These are phyloP conservation scores for Puntigrus tetrazona DNA, from an alignment of 2,113 vertebrate species.

Conservation along the genomic window DNA sequence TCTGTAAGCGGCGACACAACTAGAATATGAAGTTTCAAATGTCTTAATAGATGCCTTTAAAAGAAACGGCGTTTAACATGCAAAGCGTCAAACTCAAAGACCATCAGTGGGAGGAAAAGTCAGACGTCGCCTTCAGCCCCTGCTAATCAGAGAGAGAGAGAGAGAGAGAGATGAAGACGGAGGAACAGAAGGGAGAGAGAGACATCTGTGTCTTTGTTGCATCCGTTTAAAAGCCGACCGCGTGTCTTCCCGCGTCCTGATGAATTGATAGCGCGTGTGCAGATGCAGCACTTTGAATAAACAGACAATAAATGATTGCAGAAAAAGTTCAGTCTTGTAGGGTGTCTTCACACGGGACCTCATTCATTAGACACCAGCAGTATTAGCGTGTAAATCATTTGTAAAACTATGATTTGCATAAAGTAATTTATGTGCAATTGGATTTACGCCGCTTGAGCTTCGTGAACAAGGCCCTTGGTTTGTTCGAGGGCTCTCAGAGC, in stretches of 20 bases:
- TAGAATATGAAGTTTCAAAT: constrained; percentile 2
- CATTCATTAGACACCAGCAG: not conserved
- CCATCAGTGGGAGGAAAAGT: constrained; percentile 19
- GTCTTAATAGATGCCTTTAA: constrained; percentile 12
- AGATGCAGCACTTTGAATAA: constrained; percentile 5
- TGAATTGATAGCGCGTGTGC: not conserved
- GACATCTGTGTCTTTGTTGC: constrained; percentile 3
- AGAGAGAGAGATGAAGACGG: not conserved
- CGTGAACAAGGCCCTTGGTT: not conserved
- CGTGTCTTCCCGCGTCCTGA: not conserved
- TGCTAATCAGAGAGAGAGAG: constrained; percentile 18
- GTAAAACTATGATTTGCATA: constrained; percentile 3
- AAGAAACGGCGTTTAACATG: constrained; percentile 27
- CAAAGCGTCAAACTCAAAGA: constrained; percentile 19
- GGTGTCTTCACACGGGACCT: not conserved
- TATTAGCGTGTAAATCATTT: not conserved
- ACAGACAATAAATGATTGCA: constrained; percentile 23
- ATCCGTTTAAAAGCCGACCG: constrained; percentile 4
- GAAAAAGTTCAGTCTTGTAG: not conserved
- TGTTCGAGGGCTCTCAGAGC: not conserved
- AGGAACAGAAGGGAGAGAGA: not conserved
- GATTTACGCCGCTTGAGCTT: not conserved
- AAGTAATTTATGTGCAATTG: not conserved
- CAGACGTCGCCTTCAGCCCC: constrained; percentile 32
- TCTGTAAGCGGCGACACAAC: not conserved